These are phyloP conservation scores for Momotus momota DNA, from an alignment of 2,797 vertebrate species.

Conservation along the genomic window DNA sequence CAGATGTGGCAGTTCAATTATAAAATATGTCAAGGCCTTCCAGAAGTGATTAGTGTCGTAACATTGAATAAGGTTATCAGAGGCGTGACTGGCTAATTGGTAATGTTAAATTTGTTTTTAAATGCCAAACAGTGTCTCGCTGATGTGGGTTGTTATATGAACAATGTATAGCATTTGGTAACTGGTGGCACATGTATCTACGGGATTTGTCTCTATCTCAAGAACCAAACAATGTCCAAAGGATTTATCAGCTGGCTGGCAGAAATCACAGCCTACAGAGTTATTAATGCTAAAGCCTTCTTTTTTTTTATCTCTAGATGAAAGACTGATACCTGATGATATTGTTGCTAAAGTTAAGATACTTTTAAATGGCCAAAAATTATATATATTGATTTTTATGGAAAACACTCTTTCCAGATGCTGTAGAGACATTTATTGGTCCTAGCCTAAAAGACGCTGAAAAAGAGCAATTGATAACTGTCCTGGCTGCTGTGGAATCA, in stretches of 20 bases:
- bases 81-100: slow-evolving; percentile 67
- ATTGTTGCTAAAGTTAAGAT: not conserved
- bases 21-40: slow-evolving; percentile 73
- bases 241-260: not conserved
- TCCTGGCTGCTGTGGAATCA: not conserved
- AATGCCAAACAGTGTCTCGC: slow-evolving; percentile 46
- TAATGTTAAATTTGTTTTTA: slow-evolving; percentile 69
- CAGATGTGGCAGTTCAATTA: slow-evolving; percentile 77
- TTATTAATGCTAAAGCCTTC: not conserved
- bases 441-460: not conserved
- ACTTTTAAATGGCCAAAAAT: not conserved
- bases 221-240: not conserved
- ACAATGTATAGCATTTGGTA: not conserved
- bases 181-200: not conserved
- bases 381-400: not conserved
- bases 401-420: not conserved
- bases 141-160: not conserved
- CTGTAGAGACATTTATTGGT: not conserved
- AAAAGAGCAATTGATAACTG: not conserved
- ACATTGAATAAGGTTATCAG: slow-evolving; percentile 68
- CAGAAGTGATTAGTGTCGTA: slow-evolving; percentile 69
- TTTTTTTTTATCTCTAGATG: not conserved
- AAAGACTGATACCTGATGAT: not conserved
- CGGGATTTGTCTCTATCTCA: not conserved
- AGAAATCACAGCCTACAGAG: not conserved